Conservation (phyloP, 2,888 invertebrate species). For the Saturnia pavonia region DNA sequence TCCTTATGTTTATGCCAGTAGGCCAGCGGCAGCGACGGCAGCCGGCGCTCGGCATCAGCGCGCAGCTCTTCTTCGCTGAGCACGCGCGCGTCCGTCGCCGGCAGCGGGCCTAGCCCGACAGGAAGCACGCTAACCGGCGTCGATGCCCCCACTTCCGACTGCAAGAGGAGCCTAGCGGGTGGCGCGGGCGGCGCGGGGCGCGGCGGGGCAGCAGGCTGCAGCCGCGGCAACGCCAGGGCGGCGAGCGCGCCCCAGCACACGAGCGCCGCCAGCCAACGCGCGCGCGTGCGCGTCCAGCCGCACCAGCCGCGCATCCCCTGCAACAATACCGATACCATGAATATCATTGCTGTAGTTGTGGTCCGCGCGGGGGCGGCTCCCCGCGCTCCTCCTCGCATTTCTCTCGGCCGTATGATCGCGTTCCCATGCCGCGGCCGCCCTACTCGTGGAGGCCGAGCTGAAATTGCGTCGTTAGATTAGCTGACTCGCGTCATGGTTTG, state of each 20-base stretch:
- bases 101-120: constrained; percentile 33
- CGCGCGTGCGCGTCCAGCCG: constrained; percentile 56
- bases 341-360: background rate
- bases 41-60: constrained; percentile 88
- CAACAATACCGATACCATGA: constrained; percentile 29
- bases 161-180: constrained; percentile 50
- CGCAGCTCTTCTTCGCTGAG: constrained; percentile 88
- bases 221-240: constrained; percentile 59
- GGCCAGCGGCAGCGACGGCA: constrained; percentile 92
- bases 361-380: background rate
- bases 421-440: background rate
- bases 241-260: constrained; percentile 68
- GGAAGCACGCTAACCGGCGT: constrained; percentile 34
- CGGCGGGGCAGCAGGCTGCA: constrained; percentile 44
- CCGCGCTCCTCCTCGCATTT: background rate
- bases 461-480: background rate
- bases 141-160: constrained; percentile 49
- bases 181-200: constrained; percentile 39
- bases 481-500: background rate
- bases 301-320: constrained; percentile 72
- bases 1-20: constrained; percentile 93
- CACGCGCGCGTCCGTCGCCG: constrained; percentile 59
- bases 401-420: background rate
- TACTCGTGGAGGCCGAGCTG: background rate
- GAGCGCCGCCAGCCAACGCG: constrained; percentile 69